These are phyloP conservation scores for Erebia ligea DNA, from an alignment of 2,888 invertebrate species.

Conservation along the genomic window DNA sequence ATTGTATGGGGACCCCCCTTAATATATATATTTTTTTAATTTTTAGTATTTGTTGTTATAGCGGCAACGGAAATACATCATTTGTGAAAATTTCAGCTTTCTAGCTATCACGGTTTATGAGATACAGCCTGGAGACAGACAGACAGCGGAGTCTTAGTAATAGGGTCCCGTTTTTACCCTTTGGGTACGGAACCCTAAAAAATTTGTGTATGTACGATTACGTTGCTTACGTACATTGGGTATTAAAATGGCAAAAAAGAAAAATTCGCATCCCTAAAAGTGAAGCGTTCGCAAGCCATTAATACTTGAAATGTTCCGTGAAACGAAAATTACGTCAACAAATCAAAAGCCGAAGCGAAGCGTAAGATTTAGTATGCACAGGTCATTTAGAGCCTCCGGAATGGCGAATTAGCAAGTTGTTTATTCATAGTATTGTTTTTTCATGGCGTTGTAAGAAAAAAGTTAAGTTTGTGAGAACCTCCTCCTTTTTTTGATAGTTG, in stretches of 20 bases:
- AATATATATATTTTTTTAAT: no score
- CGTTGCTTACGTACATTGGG: background rate
- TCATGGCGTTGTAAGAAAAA: background rate
- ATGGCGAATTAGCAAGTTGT: slow-evolving; percentile 32
- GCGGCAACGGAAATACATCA: no score
- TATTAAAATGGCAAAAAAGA: slow-evolving; percentile 11
- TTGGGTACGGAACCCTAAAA: no score
- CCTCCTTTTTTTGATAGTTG: no score
- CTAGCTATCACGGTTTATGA: no score
- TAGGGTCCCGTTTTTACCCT: no score
- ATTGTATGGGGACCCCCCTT: no score
- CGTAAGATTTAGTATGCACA: slow-evolving; percentile 39
- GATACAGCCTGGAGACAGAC: no score
- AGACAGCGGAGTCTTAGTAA: no score
- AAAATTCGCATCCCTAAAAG: slow-evolving; percentile 25
- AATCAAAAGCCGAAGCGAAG: slow-evolving; percentile 40
- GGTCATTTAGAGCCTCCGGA: slow-evolving; percentile 31
- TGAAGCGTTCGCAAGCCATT: slow-evolving; percentile 7
- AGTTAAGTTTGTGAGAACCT: background rate
- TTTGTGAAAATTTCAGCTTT: no score
- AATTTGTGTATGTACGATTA: no score
- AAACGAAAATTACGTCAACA: slow-evolving; percentile 22
- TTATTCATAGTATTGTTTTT: slow-evolving; percentile 14
- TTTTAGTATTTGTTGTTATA: no score
- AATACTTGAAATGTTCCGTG: slow-evolving; percentile 20